Base-by-base conservation (phyloP, 2,797 vertebrate genomes). In the Pseudochirops cupreus region DNA sequence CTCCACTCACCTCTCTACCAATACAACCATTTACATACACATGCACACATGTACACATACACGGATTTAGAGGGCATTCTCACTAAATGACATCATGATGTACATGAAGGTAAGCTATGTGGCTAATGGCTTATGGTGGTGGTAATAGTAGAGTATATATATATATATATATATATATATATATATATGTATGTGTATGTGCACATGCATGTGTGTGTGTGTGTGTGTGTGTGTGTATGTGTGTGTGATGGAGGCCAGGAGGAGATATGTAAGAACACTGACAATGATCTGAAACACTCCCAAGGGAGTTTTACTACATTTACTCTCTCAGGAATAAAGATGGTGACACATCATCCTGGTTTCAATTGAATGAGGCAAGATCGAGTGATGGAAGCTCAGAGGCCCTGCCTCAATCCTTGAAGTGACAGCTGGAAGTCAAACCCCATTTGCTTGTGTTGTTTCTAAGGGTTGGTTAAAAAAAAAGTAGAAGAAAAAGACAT, bases 371-470 rank as follows among this genome's bases (percentile, higher is more conserved):
- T 91, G 96, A 97, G 91, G 94, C 94, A 91, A 95, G 94, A 97
- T 90, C 2, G 3, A 97, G 91, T 95, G 94, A 96, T 96, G 96
- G 94, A 55, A 12, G 10, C 94, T 97, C 91, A 53, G 91, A 95
- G 90, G 57, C 16, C 97, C 96, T 97, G 96, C 96, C 91, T 97
- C 93, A 95, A 97, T 94, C 94, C 96, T 96, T 95, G 96, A 96
- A 96, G 96, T 98, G 97, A 98, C 97, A 97, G 95, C 96, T 98
- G 97, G 96, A 97, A 98, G 96, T 98, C 97, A 97, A 97, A 98
- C 96, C 97, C 91, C 93, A 97, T 98, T 97, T 97, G 91, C 96
- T 97, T 97, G 96, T 96, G 95, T 96, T 97, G 96, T 96, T 97
- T 97, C 97, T 91, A 97, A 96, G 96, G 82, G 92, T 24, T 87